These are phyloP conservation scores for Meda fulgida DNA, from an alignment of 2,797 vertebrate genomes.

Conservation along the genomic window DNA sequence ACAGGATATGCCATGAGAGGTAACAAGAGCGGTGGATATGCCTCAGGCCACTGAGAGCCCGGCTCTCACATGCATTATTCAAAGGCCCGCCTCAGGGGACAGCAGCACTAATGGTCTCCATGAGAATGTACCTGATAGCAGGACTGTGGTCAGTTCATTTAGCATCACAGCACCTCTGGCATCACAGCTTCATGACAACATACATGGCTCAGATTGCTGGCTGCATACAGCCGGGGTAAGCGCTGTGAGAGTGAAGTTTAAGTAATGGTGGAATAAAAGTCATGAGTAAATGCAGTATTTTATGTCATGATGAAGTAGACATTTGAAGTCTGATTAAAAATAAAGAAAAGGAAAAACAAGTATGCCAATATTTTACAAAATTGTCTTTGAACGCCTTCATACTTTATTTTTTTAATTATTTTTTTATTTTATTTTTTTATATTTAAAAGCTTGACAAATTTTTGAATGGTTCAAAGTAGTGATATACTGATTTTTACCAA, in stretches of 20 bases:
- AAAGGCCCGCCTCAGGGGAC: constrained; percentile 50
- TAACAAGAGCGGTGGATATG: constrained; percentile 58
- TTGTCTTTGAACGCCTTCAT: background rate
- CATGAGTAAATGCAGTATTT: background rate
- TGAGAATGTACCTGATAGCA: constrained; percentile 60
- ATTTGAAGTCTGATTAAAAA: background rate
- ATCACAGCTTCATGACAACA: constrained; percentile 55
- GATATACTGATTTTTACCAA: no score
- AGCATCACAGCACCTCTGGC: constrained; percentile 57
- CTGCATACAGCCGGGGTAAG: background rate
- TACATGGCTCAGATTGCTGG: constrained; percentile 49
- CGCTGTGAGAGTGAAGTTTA: background rate
- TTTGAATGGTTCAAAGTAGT: no score
- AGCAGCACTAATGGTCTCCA: constrained; percentile 52
- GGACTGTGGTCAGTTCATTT: constrained; percentile 57
- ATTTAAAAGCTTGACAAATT: background rate
- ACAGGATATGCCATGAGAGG: constrained; percentile 58
- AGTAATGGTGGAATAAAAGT: constrained; percentile 6
- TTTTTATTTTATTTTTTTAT: no score
- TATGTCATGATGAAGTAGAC: background rate
- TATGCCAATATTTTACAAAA: background rate
- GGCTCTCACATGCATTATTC: constrained; percentile 60
- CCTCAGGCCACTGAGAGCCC: constrained; percentile 39
- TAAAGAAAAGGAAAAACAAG: background rate
- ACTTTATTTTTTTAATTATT: background rate